Evolutionary conservation across 2,797 vertebrate genomes (phyloP).

Genomic region (Macropus fuliginosus): DNA sequence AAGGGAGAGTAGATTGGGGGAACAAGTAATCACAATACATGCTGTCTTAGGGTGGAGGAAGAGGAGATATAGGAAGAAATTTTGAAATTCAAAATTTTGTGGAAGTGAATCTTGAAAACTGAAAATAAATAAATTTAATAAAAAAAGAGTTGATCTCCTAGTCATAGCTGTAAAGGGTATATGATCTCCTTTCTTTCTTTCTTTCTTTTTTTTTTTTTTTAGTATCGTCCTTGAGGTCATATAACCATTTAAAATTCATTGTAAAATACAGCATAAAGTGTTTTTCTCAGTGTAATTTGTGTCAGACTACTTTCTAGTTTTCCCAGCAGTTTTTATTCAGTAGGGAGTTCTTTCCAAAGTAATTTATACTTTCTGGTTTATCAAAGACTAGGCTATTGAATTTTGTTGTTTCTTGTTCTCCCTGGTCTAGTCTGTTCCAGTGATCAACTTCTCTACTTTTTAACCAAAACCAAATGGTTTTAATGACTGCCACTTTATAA

Average conservation of each 20-base stretch:
- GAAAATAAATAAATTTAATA: no score
- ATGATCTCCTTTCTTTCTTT: neutral
- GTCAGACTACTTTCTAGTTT: neutral
- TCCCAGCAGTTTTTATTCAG: neutral
- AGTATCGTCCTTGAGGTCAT: neutral
- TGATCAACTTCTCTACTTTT: neutral
- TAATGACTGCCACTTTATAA: neutral
- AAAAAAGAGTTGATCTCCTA: neutral
- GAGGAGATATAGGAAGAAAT: no score
- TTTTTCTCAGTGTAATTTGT: neutral
- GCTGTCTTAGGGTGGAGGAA: no score
- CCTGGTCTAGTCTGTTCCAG: neutral
- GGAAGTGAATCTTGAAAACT: no score
- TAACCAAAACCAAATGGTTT: constrained; percentile 5
- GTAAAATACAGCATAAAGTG: neutral
- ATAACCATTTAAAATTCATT: neutral
- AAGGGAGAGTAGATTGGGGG: no score
- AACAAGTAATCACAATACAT: no score
- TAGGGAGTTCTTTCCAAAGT: neutral
- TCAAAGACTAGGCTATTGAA: neutral
- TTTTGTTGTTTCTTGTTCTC: neutral
- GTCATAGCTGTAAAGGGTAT: neutral
- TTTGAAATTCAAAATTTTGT: no score
- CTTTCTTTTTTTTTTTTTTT: neutral
- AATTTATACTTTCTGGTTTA: neutral